Evolutionary conservation across 2,113 vertebrate species (phyloP).

Genomic region (Misgurnus mizolepis): DNA sequence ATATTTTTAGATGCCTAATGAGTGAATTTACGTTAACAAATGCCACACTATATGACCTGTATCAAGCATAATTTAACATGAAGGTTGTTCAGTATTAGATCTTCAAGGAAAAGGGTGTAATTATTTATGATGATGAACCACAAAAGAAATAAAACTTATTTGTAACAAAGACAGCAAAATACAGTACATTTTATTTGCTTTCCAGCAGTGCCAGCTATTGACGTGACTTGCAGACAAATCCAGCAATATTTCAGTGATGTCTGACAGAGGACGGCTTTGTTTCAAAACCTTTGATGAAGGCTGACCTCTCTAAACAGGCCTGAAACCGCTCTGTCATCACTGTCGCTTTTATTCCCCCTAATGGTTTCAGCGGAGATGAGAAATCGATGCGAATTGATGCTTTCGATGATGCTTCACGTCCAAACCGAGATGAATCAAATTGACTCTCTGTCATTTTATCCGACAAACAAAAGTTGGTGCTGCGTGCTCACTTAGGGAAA

Average conservation of each 20-base stretch:
- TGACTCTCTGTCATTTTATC: not conserved
- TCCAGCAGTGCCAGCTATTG: not conserved
- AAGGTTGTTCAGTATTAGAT: no score
- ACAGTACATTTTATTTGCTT: not conserved
- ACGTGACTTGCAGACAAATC: not conserved
- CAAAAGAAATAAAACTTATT: no score
- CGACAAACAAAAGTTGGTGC: not conserved
- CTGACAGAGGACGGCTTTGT: slow-evolving; percentile 8
- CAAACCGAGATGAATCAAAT: slow-evolving; percentile 32
- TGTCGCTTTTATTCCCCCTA: not conserved
- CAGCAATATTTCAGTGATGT: slow-evolving; percentile 8
- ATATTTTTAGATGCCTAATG: slow-evolving; percentile 31
- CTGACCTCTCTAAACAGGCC: slow-evolving; percentile 14
- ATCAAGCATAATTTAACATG: no score
- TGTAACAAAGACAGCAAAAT: not conserved
- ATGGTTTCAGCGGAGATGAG: slow-evolving; percentile 4
- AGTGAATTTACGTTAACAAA: not conserved
- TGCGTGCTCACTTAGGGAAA: not conserved
- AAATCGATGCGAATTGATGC: slow-evolving; percentile 29
- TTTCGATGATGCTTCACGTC: slow-evolving; percentile 34
- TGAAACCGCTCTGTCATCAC: not conserved
- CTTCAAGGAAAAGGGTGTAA: no score
- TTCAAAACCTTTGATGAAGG: slow-evolving; percentile 6
- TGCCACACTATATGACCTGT: no score
- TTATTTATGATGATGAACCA: not conserved